Percentiles rank a stretch among this genome's conserved stretches.
These are phyloP conservation scores for Phytoseiulus persimilis DNA, from an alignment of 2,888 invertebrate species.

Conservation along the genomic window DNA sequence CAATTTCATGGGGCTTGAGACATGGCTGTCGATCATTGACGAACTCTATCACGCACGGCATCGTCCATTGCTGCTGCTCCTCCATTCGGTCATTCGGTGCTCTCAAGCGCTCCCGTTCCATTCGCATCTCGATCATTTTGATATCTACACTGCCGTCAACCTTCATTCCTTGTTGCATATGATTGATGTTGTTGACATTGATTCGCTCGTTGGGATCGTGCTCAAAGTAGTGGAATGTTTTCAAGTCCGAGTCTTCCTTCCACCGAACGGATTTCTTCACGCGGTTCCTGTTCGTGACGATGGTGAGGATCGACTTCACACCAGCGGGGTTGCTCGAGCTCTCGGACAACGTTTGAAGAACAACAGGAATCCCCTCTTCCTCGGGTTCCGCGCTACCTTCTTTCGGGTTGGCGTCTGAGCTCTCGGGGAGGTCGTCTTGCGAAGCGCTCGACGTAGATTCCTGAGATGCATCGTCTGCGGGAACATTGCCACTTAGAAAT, in stretches of 20 bases:
- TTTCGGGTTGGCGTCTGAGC: neutral
- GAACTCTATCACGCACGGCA: conserved; percentile 61
- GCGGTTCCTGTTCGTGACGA: conserved; percentile 16
- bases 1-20: conserved; percentile 59
- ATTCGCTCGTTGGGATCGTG: conserved; percentile 89
- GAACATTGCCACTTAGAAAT: neutral
- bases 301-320: conserved; percentile 27
- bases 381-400: conserved; percentile 19
- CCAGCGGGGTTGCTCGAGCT: neutral
- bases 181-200: conserved; percentile 73
- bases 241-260: conserved; percentile 68
- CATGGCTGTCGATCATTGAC: conserved; percentile 56
- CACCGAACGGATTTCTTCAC: conserved; percentile 68
- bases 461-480: conserved; percentile 28
- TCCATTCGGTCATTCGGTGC: conserved; percentile 61
- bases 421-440: neutral
- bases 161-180: conserved; percentile 54
- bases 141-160: conserved; percentile 57
- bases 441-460: conserved; percentile 12
- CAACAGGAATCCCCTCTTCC: conserved; percentile 20
- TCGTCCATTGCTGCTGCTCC: conserved; percentile 61
- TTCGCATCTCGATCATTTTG: conserved; percentile 76
- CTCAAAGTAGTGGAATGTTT: conserved; percentile 78
- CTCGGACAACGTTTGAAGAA: neutral
- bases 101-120: conserved; percentile 57